Evolutionary conservation across 2,888 invertebrate genomes (phyloP).

Genomic region (Agelastica alni): DNA sequence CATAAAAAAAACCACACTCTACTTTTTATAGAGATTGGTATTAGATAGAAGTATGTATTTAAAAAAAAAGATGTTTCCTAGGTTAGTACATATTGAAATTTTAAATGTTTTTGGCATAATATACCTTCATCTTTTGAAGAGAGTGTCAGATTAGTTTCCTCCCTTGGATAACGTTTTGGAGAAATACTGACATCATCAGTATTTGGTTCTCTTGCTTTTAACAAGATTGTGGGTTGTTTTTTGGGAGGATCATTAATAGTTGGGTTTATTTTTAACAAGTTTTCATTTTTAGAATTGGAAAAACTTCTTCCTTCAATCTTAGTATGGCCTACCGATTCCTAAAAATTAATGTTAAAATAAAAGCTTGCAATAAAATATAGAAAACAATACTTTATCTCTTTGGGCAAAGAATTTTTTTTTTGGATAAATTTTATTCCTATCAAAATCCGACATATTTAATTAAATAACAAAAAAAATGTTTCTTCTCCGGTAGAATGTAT

Average conservation of each 20-base stretch:
- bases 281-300: conserved; percentile 38
- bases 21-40: too few species aligned
- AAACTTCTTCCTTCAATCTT: conserved; percentile 40
- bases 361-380: too few species aligned
- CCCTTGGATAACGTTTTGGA: conserved; percentile 59
- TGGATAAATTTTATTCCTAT: conserved; percentile 51
- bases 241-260: conserved; percentile 35
- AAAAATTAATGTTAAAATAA: too few species aligned
- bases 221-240: conserved; percentile 68
- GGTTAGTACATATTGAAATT: too few species aligned
- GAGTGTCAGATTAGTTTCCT: conserved; percentile 49
- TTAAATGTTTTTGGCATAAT: too few species aligned
- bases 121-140: conserved; percentile 59
- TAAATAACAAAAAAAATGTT: too few species aligned
- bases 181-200: conserved; percentile 65
- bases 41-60: too few species aligned
- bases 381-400: conserved; percentile 26
- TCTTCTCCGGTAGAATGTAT: too few species aligned
- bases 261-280: conserved; percentile 25
- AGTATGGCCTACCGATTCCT: conserved; percentile 25
- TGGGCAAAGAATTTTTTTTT: conserved; percentile 59
- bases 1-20: too few species aligned
- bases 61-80: too few species aligned
- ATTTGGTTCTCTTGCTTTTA: conserved; percentile 68
- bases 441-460: conserved; percentile 52